Conservation (phyloP, 64 coral and sea anemone genomes). For the Pocillopora damicornis region DNA sequence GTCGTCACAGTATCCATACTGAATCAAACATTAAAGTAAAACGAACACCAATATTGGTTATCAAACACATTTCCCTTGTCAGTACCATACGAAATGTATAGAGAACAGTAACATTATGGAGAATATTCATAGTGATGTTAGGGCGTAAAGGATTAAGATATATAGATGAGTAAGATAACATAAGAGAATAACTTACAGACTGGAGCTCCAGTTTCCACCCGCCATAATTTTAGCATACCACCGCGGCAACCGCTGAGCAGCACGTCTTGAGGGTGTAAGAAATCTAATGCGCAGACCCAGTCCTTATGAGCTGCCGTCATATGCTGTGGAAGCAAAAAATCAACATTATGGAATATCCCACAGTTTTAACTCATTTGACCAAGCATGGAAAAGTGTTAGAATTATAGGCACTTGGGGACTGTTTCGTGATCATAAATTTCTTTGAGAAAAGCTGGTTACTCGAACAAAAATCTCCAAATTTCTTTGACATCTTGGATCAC, state of each 20-base stretch:
- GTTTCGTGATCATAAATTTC: too few relatives aligned
- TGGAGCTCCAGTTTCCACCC: slow-evolving; percentile 64
- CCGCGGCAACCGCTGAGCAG: slow-evolving; percentile 94
- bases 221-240: slow-evolving; percentile 90
- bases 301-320: slow-evolving; percentile 93
- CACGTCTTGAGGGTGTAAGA: slow-evolving; percentile 65
- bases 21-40: too few relatives aligned
- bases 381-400: background rate
- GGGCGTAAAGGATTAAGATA: too few relatives aligned
- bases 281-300: slow-evolving; percentile 94
- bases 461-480: too few relatives aligned
- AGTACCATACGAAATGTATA: background rate
- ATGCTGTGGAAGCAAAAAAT: slow-evolving; percentile 46
- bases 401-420: too few relatives aligned
- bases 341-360: background rate
- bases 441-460: too few relatives aligned
- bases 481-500: too few relatives aligned
- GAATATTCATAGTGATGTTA: too few relatives aligned
- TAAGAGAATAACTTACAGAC: slow-evolving; percentile 65
- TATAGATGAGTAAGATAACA: background rate
- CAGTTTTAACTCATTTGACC: background rate
- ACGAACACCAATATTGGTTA: too few relatives aligned
- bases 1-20: too few relatives aligned
- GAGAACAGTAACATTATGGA: too few relatives aligned
- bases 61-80: background rate